Evolutionary conservation across 2,113 vertebrate genomes (phyloP), one percentile per base, ranked within the genome.

Genomic region (Perca fluviatilis): DNA sequence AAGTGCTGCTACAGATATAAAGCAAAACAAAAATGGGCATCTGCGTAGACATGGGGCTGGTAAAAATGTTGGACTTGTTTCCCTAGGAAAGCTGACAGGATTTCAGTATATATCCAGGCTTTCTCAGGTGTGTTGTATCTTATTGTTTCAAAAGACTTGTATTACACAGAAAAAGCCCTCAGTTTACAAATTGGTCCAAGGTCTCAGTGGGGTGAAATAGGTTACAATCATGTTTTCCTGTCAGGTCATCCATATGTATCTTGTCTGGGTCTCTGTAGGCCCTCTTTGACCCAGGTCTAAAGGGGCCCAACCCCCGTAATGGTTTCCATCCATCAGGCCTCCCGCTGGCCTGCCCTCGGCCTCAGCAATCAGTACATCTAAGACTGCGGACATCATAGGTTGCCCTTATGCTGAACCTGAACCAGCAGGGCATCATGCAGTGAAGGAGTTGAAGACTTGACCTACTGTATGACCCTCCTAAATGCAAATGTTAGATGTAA

Each of bases 251-350:
- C 56, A 67, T 88, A 86, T 89, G 89, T 87, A 80, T 92, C 69
- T 72, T 25, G 6, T 78, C 23, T 62, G 56, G 46, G 69, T 79
- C 64, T 85, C 56, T 63, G 58, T 70, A 67, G 64, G 78, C 61
- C 82, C 73, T 72, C 23, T 65, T 13, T 84, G 84, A 88, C 76
- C 85, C 33, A 66, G 70, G 65, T 72, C 80, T 56, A 33, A 75
- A 85, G 54, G 49, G 83, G 71, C 68, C 23, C 73, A 85, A 80
- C 30, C 84, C n/a, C 64, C 63, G 36, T 88, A 92, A 92, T 91
- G 68, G 86, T 82, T 91, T 87, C 92, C 84, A 94, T 93, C 87
- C 89, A 92, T 93, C 88, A 89, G 82, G 72, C 36, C 66, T 79
- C 53, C 67, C 67, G 71, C 54, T 84, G 53, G 67, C 36, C 30